A percentile compares a stretch with the other conserved stretches of the same genome.
phyloP scores from a whole-genome alignment of 1,140 invertebrate species.

The Hyposmocoma kahamanoa region DNA sequence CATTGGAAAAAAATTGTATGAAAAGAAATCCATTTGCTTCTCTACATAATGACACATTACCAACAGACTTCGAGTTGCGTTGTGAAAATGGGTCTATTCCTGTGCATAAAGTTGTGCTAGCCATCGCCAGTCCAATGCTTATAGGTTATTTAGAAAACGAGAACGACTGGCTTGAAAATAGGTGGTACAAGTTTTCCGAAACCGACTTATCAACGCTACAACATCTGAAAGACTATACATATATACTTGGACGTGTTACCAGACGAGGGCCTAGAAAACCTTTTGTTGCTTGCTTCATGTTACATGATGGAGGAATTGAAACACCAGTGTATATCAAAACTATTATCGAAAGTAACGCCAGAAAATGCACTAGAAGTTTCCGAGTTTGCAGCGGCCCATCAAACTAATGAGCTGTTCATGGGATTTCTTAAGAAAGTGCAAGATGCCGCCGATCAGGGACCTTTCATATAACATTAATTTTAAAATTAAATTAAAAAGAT shows the following conservation, averaged over 20 bases:
- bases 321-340: neutral
- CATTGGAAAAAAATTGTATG: too few species aligned
- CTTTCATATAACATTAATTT: too few species aligned
- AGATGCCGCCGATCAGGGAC: neutral
- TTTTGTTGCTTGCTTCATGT: neutral
- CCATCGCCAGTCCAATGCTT: neutral
- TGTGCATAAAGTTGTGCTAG: neutral
- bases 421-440: neutral
- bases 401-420: neutral
- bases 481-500: too few species aligned
- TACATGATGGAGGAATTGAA: constrained; percentile 3
- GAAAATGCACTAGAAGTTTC: neutral
- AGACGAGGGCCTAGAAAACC: neutral
- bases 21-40: too few species aligned
- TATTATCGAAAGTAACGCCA: neutral
- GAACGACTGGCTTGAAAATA: neutral
- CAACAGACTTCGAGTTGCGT: neutral
- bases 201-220: neutral
- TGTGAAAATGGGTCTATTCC: neutral
- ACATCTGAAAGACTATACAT: constrained; percentile 3
- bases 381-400: neutral
- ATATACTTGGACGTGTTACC: constrained; percentile 1
- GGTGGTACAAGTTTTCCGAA: neutral
- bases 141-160: neutral
- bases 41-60: neutral